These are phyloP conservation scores for Osmoderma eremita DNA, from an alignment of 2,888 invertebrate genomes.

Conservation along the genomic window DNA sequence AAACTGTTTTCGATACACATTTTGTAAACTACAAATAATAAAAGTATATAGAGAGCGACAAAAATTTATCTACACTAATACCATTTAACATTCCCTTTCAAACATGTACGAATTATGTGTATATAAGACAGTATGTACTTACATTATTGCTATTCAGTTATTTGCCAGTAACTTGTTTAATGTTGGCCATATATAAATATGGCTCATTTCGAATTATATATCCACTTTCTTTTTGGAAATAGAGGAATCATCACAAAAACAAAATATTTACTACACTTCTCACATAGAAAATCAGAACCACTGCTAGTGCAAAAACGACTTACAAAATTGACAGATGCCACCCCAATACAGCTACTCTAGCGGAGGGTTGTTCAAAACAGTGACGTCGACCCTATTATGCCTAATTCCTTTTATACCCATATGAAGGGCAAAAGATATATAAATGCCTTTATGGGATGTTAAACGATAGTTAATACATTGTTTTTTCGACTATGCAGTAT, in stretches of 20 bases:
- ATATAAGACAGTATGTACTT: constrained; percentile 1
- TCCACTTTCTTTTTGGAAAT: background rate
- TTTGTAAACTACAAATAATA: constrained; percentile 1
- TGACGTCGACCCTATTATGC: constrained; percentile 48
- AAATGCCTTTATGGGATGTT: background rate
- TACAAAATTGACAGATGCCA: constrained; percentile 64
- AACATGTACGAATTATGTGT: background rate
- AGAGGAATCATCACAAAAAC: background rate
- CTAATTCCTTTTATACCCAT: constrained; percentile 25
- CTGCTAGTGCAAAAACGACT: constrained; percentile 26
- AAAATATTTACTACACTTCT: constrained; percentile 17
- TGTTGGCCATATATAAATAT: constrained; percentile 11
- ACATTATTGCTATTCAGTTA: constrained; percentile 4
- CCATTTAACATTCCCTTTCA: too few species aligned
- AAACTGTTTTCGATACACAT: constrained; percentile 4
- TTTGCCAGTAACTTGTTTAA: background rate
- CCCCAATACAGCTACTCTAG: constrained; percentile 57
- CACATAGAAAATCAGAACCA: constrained; percentile 8
- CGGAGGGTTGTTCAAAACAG: constrained; percentile 57
- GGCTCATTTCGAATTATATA: constrained; percentile 22
- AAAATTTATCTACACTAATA: too few species aligned
- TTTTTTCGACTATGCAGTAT: constrained; percentile 2
- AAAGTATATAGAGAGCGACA: background rate
- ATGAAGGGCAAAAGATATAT: constrained; percentile 6
- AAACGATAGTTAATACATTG: background rate